phyloP scores from a whole-genome alignment of 2,797 vertebrate genomes.

The Oryzias sinensis region DNA sequence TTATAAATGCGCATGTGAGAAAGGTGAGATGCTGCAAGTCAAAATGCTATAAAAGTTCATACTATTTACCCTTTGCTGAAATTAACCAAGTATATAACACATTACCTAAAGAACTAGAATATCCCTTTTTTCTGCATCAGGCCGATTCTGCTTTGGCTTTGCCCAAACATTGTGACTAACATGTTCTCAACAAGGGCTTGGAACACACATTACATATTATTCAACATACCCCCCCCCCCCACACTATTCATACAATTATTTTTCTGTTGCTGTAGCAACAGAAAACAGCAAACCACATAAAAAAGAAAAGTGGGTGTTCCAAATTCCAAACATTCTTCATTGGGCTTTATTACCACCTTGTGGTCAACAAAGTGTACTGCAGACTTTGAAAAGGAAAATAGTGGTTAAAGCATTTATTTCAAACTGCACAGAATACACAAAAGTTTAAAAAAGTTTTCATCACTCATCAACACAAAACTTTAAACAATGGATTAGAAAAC shows the following conservation, averaged over 20 bases:
- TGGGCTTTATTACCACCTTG: slow-evolving; percentile 18
- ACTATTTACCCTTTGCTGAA: too few species aligned
- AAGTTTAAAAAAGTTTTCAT: neutral
- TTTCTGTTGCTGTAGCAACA: neutral
- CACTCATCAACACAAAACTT: neutral
- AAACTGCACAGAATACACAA: slow-evolving; percentile 1
- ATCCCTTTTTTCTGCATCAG: too few species aligned
- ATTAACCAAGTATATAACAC: too few species aligned
- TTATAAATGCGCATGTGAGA: too few species aligned
- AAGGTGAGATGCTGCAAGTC: too few species aligned
- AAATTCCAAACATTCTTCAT: neutral
- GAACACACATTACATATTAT: too few species aligned
- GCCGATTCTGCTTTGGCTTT: too few species aligned
- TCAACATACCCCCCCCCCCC: neutral
- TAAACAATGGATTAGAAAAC: slow-evolving; percentile 16
- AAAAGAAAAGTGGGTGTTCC: neutral
- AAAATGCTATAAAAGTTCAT: too few species aligned
- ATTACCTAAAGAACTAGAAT: too few species aligned
- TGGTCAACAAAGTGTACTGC: slow-evolving; percentile 27
- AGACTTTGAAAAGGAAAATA: neutral
- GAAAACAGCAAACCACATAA: too few species aligned
- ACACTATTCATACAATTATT: neutral
- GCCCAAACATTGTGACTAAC: too few species aligned
- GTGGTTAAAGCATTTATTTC: slow-evolving; percentile 31
- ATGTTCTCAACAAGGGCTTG: too few species aligned